A percentile compares a stretch with the other conserved stretches of the same genome.
phyloP scores from a whole-genome alignment of 1,140 invertebrate genomes.

The Rhagoletis pomonella region DNA sequence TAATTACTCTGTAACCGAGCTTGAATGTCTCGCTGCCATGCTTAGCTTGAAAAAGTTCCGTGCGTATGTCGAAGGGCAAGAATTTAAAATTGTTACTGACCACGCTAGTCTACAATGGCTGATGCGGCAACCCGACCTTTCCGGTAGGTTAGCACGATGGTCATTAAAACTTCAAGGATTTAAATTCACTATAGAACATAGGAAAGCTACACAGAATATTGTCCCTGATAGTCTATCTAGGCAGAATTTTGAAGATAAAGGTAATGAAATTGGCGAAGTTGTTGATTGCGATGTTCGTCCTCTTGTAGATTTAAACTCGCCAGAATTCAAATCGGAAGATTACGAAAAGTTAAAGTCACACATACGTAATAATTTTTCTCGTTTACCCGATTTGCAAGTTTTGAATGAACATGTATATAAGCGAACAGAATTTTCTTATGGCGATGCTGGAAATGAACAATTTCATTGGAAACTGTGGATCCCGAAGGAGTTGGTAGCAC shows the following conservation, averaged over 20 bases:
- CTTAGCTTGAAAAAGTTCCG: too few relatives aligned
- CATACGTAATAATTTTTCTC: background rate
- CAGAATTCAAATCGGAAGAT: background rate
- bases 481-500: background rate
- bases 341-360: background rate
- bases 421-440: background rate
- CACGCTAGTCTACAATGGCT: too few relatives aligned
- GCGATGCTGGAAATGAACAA: background rate
- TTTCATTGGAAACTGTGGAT: constrained; percentile 23
- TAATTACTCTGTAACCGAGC: background rate
- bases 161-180: background rate
- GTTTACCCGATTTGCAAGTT: background rate
- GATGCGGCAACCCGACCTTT: too few relatives aligned
- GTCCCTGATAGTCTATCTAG: too few relatives aligned
- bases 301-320: background rate
- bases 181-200: background rate
- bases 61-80: too few relatives aligned
- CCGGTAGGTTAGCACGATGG: background rate
- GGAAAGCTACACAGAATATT: background rate
- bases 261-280: background rate
- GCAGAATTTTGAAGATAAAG: too few relatives aligned
- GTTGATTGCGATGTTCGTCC: background rate
- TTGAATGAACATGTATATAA: background rate
- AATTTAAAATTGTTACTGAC: too few relatives aligned
- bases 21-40: too few relatives aligned